These are phyloP conservation scores for Xylota sylvarum DNA, from an alignment of 2,888 invertebrate genomes.

Conservation along the genomic window DNA sequence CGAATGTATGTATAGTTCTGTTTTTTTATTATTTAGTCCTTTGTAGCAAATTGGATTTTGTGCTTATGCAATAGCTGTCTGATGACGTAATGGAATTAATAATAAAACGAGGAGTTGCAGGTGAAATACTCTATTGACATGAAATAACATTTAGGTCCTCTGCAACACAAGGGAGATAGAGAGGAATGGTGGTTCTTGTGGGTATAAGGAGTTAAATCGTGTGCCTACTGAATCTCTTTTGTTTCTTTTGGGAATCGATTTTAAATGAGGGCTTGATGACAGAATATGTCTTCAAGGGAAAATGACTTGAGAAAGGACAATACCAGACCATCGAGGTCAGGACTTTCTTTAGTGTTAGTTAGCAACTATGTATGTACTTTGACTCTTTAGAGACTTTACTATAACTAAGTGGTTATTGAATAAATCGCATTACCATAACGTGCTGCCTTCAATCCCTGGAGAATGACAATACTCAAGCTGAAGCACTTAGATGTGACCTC, in stretches of 20 bases:
- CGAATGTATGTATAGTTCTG: background rate
- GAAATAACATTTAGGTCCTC: background rate
- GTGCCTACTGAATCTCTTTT: background rate
- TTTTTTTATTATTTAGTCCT: no score
- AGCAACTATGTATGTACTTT: no score
- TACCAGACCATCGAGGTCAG: no score
- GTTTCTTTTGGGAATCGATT: background rate
- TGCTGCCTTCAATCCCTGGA: no score
- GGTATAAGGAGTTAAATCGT: background rate
- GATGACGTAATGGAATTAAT: slow-evolving; percentile 32
- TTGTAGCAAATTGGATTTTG: slow-evolving; percentile 16
- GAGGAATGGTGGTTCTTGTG: background rate
- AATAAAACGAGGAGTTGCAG: slow-evolving; percentile 3
- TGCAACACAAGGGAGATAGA: background rate
- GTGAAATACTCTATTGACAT: slow-evolving; percentile 2
- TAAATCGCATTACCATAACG: no score
- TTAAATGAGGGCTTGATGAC: background rate
- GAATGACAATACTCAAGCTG: no score
- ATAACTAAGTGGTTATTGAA: no score
- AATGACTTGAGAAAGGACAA: background rate
- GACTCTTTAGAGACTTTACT: no score
- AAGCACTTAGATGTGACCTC: no score
- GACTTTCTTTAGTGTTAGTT: no score
- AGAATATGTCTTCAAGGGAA: background rate
- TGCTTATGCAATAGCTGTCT: slow-evolving; percentile 24